These are phyloP conservation scores for Habrosyne pyritoides DNA, from an alignment of 2,888 invertebrate species.

Conservation along the genomic window DNA sequence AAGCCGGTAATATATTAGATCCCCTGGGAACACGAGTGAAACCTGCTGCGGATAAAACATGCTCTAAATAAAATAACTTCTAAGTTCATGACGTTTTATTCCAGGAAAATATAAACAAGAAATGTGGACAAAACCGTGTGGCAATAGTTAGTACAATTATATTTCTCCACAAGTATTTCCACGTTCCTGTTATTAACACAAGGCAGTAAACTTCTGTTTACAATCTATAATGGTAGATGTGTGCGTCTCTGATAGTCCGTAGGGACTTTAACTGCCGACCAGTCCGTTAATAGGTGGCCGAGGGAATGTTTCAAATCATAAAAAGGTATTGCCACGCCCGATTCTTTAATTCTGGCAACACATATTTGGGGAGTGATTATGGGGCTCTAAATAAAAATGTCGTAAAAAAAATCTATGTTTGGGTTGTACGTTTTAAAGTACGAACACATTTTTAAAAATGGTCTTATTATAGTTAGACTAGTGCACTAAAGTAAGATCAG, in stretches of 20 bases:
- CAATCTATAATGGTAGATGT: background rate
- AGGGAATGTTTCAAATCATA: conserved; percentile 3
- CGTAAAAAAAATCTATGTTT: background rate
- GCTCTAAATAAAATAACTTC: no score
- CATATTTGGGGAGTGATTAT: background rate
- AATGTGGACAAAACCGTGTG: background rate
- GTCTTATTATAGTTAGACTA: no score
- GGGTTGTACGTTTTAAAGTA: no score
- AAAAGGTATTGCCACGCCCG: background rate
- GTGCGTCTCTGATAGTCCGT: background rate
- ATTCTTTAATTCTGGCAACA: background rate
- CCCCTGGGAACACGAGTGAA: no score
- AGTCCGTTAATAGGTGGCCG: background rate
- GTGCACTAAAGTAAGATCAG: no score
- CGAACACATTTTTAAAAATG: no score
- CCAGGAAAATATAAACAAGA: no score
- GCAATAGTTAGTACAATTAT: background rate
- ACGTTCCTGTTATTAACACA: background rate
- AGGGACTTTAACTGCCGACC: conserved; percentile 1
- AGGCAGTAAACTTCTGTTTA: background rate
- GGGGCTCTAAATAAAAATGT: background rate
- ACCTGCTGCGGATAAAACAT: no score
- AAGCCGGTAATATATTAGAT: no score
- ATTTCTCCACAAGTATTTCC: background rate
- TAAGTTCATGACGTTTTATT: no score